Evolutionary conservation across 2,797 vertebrate species (phyloP).

Genomic region (Vultur gryphus): DNA sequence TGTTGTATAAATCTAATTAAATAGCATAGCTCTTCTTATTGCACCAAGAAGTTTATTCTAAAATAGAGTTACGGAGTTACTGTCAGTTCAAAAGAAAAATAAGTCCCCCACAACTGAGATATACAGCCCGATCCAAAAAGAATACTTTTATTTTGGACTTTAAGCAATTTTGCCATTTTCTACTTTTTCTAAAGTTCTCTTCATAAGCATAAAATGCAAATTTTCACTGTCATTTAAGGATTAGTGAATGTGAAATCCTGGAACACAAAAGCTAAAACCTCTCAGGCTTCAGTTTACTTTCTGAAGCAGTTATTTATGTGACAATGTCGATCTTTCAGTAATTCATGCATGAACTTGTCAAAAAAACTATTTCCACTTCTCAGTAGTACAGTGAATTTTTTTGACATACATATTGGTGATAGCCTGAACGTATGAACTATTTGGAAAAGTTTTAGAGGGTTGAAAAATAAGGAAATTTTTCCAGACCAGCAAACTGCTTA

Average conservation of each 20-base stretch:
- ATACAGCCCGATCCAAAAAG: not conserved
- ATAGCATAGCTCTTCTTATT: not conserved
- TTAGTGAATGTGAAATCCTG: not conserved
- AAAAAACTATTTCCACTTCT: not conserved
- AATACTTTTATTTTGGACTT: not conserved
- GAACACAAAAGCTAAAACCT: not conserved
- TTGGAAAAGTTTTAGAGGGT: not conserved
- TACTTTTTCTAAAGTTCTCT: not conserved
- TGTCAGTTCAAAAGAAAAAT: not conserved
- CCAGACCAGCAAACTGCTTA: not conserved
- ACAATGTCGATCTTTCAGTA: not conserved
- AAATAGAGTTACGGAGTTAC: not conserved
- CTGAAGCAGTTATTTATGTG: not conserved
- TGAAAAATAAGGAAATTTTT: conserved; percentile 20
- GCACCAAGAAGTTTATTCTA: not conserved
- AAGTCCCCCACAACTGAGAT: not conserved
- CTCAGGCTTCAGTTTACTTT: not conserved
- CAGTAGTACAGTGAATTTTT: not conserved
- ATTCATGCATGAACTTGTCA: conserved; percentile 34
- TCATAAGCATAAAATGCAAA: not conserved
- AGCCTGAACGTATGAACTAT: not conserved
- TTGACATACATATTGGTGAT: not conserved
- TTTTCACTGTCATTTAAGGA: not conserved
- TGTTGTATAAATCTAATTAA: not conserved
- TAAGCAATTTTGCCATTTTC: not conserved